These are phyloP conservation scores for Oreochromis spilurus DNA, from an alignment of 2,113 vertebrate species.

Conservation along the genomic window DNA sequence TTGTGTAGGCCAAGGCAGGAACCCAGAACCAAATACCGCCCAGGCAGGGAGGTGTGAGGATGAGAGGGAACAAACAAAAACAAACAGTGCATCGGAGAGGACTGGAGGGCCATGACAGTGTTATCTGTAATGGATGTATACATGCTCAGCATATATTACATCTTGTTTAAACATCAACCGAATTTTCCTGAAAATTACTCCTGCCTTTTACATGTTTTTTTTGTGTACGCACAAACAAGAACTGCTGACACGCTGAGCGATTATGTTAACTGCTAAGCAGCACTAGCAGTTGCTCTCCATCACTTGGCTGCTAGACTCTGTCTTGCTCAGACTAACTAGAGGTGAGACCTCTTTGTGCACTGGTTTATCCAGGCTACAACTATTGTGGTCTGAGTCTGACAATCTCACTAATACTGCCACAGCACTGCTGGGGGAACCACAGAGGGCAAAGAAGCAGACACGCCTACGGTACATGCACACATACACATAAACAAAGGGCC, in stretches of 20 bases:
- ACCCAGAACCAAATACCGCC: background rate
- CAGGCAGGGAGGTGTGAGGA: background rate
- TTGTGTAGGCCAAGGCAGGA: background rate
- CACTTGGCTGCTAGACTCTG: background rate
- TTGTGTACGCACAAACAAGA: background rate
- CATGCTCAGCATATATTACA: background rate
- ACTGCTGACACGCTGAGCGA: background rate
- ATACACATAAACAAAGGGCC: background rate
- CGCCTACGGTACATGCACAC: background rate
- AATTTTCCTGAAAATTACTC: background rate
- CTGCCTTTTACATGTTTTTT: background rate
- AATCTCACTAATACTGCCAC: background rate
- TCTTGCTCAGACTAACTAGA: constrained; percentile 33
- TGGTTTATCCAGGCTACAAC: constrained; percentile 20
- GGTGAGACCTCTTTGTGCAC: constrained; percentile 19
- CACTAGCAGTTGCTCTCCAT: constrained; percentile 13
- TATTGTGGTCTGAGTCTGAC: background rate
- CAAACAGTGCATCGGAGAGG: background rate
- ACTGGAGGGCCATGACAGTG: background rate
- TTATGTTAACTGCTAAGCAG: background rate
- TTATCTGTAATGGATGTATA: background rate
- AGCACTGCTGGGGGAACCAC: background rate
- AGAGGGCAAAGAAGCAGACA: background rate
- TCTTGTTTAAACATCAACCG: background rate
- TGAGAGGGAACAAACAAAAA: background rate